Evolutionary conservation across 2,888 invertebrate species (phyloP).

Genomic region (Drosophila peninsularis): DNA sequence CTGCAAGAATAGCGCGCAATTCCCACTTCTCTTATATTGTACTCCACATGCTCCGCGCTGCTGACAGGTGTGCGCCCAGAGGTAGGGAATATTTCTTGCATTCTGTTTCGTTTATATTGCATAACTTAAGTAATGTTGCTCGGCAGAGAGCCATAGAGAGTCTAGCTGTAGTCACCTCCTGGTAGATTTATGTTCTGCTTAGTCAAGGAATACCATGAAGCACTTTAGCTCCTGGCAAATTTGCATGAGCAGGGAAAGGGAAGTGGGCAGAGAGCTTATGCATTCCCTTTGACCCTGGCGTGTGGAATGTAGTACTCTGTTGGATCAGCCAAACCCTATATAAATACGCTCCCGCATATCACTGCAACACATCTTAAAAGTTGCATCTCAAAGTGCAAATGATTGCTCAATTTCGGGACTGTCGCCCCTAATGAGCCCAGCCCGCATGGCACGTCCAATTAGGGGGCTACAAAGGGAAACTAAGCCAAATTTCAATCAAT

Average conservation of each 20-base stretch:
- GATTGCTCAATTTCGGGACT: background rate
- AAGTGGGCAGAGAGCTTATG: background rate
- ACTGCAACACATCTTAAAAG: background rate
- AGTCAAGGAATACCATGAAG: slow-evolving; percentile 6
- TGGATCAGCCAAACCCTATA: background rate
- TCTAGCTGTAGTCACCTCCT: background rate
- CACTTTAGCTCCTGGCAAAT: slow-evolving; percentile 4
- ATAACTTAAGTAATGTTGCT: slow-evolving; percentile 24
- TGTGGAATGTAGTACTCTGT: background rate
- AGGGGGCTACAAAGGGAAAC: slow-evolving; percentile 46
- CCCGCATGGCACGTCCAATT: slow-evolving; percentile 50
- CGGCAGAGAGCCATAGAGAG: background rate
- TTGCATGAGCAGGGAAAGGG: background rate
- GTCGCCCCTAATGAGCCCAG: slow-evolving; percentile 42
- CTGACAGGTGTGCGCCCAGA: slow-evolving; percentile 24
- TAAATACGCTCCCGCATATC: too few relatives aligned
- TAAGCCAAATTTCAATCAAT: slow-evolving; percentile 75
- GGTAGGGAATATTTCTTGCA: slow-evolving; percentile 41
- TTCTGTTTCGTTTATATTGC: slow-evolving; percentile 35
- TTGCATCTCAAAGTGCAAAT: background rate
- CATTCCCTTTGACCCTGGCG: background rate
- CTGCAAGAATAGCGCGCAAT: slow-evolving; percentile 28
- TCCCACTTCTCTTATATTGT: slow-evolving; percentile 6
- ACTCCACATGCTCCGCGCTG: slow-evolving; percentile 1
- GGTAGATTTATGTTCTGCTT: background rate